Evolutionary conservation across 2,797 vertebrate genomes (phyloP).

Genomic region (Thunnus albacares): DNA sequence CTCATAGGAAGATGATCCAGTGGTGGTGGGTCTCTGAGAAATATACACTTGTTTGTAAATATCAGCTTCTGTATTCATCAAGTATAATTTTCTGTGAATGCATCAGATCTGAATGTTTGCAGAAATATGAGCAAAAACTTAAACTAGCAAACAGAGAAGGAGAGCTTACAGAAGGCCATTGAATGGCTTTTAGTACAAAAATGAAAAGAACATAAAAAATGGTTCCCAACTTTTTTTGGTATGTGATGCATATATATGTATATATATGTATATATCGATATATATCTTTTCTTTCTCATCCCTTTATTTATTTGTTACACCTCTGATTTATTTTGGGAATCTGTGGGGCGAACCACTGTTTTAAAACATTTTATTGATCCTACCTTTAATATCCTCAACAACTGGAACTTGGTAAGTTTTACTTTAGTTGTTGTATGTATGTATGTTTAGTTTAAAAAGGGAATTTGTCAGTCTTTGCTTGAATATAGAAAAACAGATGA

Average conservation of each 20-base stretch:
- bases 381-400: background rate
- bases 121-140: constrained; percentile 12
- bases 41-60: constrained; percentile 13
- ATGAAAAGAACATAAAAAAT: too few relatives aligned
- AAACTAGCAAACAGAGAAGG: background rate
- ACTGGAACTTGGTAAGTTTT: background rate
- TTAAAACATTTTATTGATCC: background rate
- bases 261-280: too few relatives aligned
- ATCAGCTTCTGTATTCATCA: constrained; percentile 24
- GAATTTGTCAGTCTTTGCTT: background rate
- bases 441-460: background rate
- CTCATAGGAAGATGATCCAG: constrained; percentile 43
- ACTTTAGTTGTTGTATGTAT: too few relatives aligned
- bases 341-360: background rate
- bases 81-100: constrained; percentile 13
- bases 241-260: too few relatives aligned
- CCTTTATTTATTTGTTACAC: background rate
- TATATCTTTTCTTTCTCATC: too few relatives aligned
- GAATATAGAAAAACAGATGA: constrained; percentile 1
- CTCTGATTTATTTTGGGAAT: background rate
- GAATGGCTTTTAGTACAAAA: background rate
- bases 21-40: constrained; percentile 15
- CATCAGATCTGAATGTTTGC: constrained; percentile 7
- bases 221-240: too few relatives aligned
- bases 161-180: background rate